Base-by-base conservation (phyloP, 2,113 vertebrate species). In the Solea senegalensis region DNA sequence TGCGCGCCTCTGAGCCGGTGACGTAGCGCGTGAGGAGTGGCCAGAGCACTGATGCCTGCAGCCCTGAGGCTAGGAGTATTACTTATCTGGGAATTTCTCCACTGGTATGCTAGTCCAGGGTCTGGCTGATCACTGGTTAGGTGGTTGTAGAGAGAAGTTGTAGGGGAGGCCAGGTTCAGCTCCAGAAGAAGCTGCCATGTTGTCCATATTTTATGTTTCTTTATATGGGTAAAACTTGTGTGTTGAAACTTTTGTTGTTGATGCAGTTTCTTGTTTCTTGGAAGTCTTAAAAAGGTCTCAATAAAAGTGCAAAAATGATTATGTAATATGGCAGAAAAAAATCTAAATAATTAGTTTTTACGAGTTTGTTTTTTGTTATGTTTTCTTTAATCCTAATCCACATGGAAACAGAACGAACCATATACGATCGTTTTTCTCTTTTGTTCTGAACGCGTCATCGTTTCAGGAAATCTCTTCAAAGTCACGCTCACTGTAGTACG, bases 11-110 rank as follows among this genome's bases (percentile, higher is more conserved):
- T 74, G 67, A 81, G 78, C 65, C 13, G n/a, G 50, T 93, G 92
- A 93, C 82, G 88, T 89, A 52, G 81, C 43, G 40, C 4, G 8
- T 0, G 65, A 77, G 91, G 87, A 74, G 89, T 80, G 83, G 86
- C 85, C 70, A 79, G 51, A 77, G 75, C 57, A n/a, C 73, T 69
- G 84, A 82, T 84, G 84, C 84, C 74, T 88, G 75, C 88, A 89
- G 82, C 85, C 87, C 86, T 66, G 68, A 88, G 90, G 85, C 85
- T 84, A 78, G 72, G 82, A 88, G 90, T 86, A 81, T 87, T 90
- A 90, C 93, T 92, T 93, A 92, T 93, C 91, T 93, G 93, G 89
- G 91, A 94, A 92, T 91, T 92, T 92, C 89, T 92, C 72, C 76
- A 81, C 84, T 87, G 90, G 89, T 90, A 89, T 93, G 91, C 75